Base-by-base conservation (phyloP, 2,113 vertebrate genomes). In the Centropus bengalensis region DNA sequence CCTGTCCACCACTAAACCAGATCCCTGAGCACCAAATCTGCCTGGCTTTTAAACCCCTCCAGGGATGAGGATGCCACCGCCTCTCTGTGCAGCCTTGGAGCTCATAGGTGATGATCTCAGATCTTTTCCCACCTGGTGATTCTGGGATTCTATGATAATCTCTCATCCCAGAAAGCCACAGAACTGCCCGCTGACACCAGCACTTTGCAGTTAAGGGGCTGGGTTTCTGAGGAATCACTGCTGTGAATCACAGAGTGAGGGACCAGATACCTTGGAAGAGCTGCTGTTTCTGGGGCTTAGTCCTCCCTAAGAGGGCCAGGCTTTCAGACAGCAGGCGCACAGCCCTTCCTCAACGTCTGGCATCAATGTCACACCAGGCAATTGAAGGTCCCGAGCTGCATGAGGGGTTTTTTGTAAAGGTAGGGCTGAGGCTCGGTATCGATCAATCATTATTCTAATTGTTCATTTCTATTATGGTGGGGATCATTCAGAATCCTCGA, bases 361-460 rank as follows among this genome's bases (percentile, higher is more conserved):
- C 68, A 52, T 28, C 40, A 14, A 4, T 44, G 67, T 59, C 6
- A 75, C 78, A 70, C 30, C 62, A 86, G 83, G 15, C 85, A 64
- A 10, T 38, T 55, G 89, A 51, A 91, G 82, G 59, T 63, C 60
- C 68, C 44, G 44, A 51, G 80, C 71, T 59, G 76, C 76, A 71
- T 52, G 38, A 62, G 84, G 73, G 12, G 24, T 42, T 54, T 87
- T 84, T 89, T 77, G 79, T n/a, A 77, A 79, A 90, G 79, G 68
- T 82, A 64, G 76, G 64, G 75, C 73, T 45, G 80, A 67, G 56
- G 59, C 82, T 96, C 82, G 0, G 0, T 88, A 97, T 97, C 62
- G 91, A 96, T 96, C 95, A 93, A 93, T 95, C 95, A 88, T 95
- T 93, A 91, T 96, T 96, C 93, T 97, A 94, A 97, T 97, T 95